These are phyloP conservation scores for Aplysia californica DNA, from an alignment of 1,140 invertebrate species.

Conservation along the genomic window DNA sequence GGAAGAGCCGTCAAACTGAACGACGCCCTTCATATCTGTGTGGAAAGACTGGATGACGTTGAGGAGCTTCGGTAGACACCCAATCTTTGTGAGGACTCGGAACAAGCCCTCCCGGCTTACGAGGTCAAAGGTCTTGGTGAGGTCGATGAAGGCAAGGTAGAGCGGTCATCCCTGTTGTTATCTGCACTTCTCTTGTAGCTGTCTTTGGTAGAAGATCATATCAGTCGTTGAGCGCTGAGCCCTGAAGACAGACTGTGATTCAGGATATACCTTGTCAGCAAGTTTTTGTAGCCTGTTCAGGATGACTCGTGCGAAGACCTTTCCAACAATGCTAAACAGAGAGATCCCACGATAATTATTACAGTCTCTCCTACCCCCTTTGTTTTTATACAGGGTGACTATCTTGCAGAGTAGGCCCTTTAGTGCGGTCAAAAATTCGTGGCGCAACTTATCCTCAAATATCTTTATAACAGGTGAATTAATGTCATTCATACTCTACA, in stretches of 20 bases:
- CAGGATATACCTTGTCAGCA: neutral
- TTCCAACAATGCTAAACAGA: constrained; percentile 2
- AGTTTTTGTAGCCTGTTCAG: neutral
- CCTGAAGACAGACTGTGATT: constrained; percentile 3
- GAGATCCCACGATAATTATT: constrained; percentile 2
- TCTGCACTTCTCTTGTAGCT: constrained; percentile 9
- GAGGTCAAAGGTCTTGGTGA: neutral
- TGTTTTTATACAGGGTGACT: constrained; percentile 43
- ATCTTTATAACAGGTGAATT: no score
- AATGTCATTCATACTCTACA: no score
- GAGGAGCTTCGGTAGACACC: neutral
- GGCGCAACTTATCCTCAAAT: no score
- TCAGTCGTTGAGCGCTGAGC: neutral
- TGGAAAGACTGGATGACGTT: constrained; percentile 7
- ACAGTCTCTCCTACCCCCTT: constrained; percentile 31
- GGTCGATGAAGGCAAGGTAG: neutral
- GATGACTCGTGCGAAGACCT: neutral
- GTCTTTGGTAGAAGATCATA: constrained; percentile 18
- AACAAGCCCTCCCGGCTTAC: neutral
- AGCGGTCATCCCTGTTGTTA: neutral
- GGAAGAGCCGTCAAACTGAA: no score
- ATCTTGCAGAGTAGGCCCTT: no score
- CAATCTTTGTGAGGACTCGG: neutral
- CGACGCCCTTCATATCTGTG: constrained; percentile 3
- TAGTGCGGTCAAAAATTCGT: no score